Conservation (phyloP, 2,888 invertebrate genomes). For the Clostera curtula region DNA sequence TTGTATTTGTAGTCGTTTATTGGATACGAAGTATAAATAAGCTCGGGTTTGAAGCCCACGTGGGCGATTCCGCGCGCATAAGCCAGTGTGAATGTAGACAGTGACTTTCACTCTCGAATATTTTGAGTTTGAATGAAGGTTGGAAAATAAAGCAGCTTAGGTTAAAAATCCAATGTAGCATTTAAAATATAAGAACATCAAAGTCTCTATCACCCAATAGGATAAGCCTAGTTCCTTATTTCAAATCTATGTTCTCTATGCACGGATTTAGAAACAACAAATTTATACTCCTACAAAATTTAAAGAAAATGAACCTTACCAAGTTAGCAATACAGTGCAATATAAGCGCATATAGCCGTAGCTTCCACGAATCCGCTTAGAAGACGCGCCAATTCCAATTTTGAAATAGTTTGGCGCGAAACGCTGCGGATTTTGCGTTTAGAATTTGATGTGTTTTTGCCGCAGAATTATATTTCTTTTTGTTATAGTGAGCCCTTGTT, state of each 20-base stretch:
- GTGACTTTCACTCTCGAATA: too few species aligned
- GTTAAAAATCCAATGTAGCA: too few species aligned
- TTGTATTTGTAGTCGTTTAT: too few species aligned
- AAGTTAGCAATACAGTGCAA: constrained; percentile 9
- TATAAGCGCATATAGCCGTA: constrained; percentile 18
- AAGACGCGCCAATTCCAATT: constrained; percentile 55
- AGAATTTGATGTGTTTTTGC: too few species aligned
- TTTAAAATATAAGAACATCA: constrained; percentile 18
- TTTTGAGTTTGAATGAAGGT: too few species aligned
- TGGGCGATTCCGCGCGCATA: too few species aligned
- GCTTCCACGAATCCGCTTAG: constrained; percentile 56
- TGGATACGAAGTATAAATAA: too few species aligned
- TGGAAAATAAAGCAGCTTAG: too few species aligned
- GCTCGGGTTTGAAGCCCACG: too few species aligned
- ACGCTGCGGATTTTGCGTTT: constrained; percentile 33
- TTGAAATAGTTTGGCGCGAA: constrained; percentile 57
- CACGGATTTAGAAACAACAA: constrained; percentile 32
- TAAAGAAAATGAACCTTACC: constrained; percentile 19
- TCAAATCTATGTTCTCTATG: constrained; percentile 56
- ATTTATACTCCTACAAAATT: not conserved
- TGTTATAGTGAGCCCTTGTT: too few species aligned
- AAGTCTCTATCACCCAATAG: constrained; percentile 34
- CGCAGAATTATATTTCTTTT: constrained; percentile 10
- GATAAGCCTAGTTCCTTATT: constrained; percentile 53
- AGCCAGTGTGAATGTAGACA: too few species aligned